These are phyloP conservation scores for Microctenopoma steveboyesi DNA, from an alignment of 2,797 vertebrate species.

Conservation along the genomic window DNA sequence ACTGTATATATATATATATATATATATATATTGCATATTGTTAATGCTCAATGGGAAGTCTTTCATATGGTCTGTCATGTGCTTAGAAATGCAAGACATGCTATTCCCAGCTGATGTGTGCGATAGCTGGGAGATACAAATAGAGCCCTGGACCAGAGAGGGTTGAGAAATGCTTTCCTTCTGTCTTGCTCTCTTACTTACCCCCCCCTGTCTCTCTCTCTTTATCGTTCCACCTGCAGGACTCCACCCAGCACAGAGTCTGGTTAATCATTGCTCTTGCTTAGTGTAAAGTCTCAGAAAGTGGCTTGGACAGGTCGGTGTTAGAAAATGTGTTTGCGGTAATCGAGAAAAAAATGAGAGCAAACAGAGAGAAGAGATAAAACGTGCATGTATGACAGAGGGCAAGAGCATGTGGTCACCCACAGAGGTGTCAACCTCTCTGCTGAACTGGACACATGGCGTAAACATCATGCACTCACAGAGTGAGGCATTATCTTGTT, in stretches of 20 bases:
- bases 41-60: too few species aligned
- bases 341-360: background rate
- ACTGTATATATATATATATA: too few species aligned
- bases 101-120: too few species aligned
- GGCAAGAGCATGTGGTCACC: slow-evolving; percentile 35
- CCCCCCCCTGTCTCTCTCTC: background rate
- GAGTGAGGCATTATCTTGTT: slow-evolving; percentile 7
- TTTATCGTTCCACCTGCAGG: slow-evolving; percentile 23
- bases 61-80: too few species aligned
- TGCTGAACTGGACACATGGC: background rate
- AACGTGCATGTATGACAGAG: slow-evolving; percentile 3
- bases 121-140: background rate
- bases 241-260: background rate
- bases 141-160: slow-evolving; percentile 19
- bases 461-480: slow-evolving; percentile 8
- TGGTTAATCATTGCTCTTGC: slow-evolving; percentile 73
- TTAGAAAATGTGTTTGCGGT: slow-evolving; percentile 31
- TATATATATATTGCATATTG: too few species aligned
- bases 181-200: background rate
- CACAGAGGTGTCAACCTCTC: slow-evolving; percentile 25
- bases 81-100: too few species aligned
- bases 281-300: slow-evolving; percentile 58
- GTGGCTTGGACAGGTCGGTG: slow-evolving; percentile 16
- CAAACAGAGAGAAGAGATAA: background rate
- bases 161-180: slow-evolving; percentile 18